A percentile compares a stretch with the other conserved stretches of the same genome.
Evolutionary conservation across 2,113 vertebrate genomes (phyloP).

Genomic region (Agelaius tricolor): DNA sequence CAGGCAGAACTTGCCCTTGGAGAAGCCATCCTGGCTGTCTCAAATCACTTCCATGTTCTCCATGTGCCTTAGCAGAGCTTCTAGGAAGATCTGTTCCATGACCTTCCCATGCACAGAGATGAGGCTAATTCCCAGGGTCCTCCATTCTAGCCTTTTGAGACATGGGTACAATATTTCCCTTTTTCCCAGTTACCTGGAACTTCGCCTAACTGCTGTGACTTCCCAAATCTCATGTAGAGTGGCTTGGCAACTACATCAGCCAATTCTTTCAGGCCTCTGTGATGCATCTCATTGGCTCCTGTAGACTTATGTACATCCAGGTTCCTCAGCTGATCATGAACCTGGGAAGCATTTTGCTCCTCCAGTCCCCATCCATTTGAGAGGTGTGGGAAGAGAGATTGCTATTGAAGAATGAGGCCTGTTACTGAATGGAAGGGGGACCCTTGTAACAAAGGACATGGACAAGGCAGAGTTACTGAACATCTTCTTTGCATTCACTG

Average conservation of each 20-base stretch:
- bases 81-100: not conserved
- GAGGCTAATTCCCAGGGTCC: not conserved
- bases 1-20: not conserved
- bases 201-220: not conserved
- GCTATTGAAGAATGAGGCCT: not conserved
- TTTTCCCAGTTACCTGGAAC: not conserved
- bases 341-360: not conserved
- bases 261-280: not conserved
- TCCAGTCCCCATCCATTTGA: no score
- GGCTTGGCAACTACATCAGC: not conserved
- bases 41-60: not conserved
- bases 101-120: not conserved
- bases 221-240: not conserved
- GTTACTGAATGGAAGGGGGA: not conserved
- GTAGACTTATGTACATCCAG: not conserved
- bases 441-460: fast-evolving
- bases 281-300: not conserved
- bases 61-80: not conserved
- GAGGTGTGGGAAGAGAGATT: not conserved
- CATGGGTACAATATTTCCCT: not conserved
- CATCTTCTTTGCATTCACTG: not conserved
- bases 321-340: not conserved
- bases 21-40: not conserved
- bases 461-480: not conserved
- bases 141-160: not conserved